Conservation (phyloP, 2,113 vertebrate genomes). For the Pseudorectes ferrugineus region DNA sequence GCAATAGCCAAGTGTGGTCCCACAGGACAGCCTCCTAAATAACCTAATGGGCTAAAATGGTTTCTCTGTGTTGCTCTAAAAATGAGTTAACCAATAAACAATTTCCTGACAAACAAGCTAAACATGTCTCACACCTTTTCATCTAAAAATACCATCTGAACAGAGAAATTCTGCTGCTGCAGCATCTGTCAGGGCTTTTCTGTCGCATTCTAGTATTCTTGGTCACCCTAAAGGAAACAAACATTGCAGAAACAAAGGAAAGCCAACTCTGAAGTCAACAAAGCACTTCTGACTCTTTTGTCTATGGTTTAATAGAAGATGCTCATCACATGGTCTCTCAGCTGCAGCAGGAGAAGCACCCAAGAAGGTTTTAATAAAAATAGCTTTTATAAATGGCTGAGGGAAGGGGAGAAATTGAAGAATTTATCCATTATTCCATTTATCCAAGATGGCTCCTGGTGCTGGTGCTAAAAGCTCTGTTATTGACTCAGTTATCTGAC, state of each 20-base stretch:
- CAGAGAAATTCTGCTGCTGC: neutral
- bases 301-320: constrained; percentile 7
- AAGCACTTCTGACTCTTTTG: constrained; percentile 18
- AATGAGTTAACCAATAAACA: neutral
- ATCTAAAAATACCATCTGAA: constrained; percentile 2
- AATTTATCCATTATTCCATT: neutral
- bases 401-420: neutral
- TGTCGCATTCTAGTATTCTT: neutral
- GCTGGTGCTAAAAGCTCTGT: neutral
- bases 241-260: constrained; percentile 8
- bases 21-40: neutral
- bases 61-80: neutral
- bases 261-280: constrained; percentile 26
- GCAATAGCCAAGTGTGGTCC: neutral
- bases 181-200: constrained; percentile 5
- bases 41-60: neutral
- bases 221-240: neutral
- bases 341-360: constrained; percentile 13
- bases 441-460: constrained; percentile 28
- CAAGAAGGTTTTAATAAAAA: constrained; percentile 31
- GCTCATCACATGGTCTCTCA: neutral
- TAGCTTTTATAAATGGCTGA: constrained; percentile 2
- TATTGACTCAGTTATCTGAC: neutral
- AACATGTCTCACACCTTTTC: neutral
- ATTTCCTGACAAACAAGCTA: neutral